Evolutionary conservation across 2,888 invertebrate genomes (phyloP).

Genomic region (Oscheius sp.): DNA sequence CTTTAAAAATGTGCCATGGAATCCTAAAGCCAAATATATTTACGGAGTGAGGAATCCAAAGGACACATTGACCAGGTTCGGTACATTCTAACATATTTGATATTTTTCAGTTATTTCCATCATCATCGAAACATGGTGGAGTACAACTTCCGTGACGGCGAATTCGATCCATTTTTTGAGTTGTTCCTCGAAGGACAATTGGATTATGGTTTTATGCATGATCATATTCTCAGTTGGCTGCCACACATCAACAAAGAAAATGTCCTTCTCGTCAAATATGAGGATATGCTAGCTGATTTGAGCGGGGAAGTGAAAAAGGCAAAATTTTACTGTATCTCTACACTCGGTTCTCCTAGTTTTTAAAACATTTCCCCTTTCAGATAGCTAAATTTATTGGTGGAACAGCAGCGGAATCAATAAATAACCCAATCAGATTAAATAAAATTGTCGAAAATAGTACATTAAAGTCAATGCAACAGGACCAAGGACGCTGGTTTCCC

Average conservation of each 20-base stretch:
- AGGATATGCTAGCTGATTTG: background rate
- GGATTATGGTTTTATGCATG: background rate
- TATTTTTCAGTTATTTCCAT: background rate
- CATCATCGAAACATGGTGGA: background rate
- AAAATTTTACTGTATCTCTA: background rate
- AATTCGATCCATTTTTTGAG: background rate
- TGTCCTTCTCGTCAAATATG: background rate
- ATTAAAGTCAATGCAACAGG: background rate
- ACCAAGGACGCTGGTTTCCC: background rate
- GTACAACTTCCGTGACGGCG: background rate
- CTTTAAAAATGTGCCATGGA: background rate
- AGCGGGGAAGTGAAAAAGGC: background rate
- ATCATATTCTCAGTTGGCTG: background rate
- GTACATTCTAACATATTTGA: background rate
- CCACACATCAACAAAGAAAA: background rate
- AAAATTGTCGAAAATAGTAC: background rate
- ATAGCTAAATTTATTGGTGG: background rate
- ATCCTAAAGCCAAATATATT: background rate
- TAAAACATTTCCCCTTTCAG: background rate
- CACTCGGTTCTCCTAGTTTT: background rate
- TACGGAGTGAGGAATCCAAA: conserved; percentile 12
- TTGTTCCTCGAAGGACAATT: background rate
- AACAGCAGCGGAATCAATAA: background rate
- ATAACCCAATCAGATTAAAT: background rate
- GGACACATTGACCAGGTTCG: background rate